Evolutionary conservation across 2,113 vertebrate species (phyloP).

Genomic region (Eptesicus fuscus): DNA sequence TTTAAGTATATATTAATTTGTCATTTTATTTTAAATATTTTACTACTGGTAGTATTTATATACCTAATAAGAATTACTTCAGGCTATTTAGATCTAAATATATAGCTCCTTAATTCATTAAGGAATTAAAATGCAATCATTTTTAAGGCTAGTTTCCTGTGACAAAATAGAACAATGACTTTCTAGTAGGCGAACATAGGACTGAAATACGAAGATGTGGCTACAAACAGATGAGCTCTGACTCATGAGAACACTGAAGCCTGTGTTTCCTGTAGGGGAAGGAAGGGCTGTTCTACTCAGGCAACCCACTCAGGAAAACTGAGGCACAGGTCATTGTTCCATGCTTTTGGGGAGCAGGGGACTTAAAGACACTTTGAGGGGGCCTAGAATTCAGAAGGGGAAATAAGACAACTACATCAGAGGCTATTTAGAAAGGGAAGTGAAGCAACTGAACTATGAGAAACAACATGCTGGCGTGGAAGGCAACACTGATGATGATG

Average conservation of each 20-base stretch:
- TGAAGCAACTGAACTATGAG: background rate
- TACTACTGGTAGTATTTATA: background rate
- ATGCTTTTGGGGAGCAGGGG: background rate
- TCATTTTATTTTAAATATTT: conserved; percentile 9
- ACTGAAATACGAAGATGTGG: background rate
- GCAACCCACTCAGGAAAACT: background rate
- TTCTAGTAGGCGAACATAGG: background rate
- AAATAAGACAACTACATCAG: background rate
- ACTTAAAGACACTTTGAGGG: background rate
- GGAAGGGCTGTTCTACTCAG: background rate
- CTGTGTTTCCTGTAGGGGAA: background rate
- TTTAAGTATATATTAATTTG: background rate
- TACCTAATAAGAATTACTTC: background rate
- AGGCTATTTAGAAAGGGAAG: background rate
- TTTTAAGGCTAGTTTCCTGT: background rate
- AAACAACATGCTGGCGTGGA: background rate
- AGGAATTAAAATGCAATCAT: background rate
- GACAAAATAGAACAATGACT: background rate
- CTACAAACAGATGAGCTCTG: background rate
- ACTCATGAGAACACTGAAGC: background rate
- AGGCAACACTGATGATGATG: background rate
- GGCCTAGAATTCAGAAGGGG: background rate
- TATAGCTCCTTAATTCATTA: background rate
- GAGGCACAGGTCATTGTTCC: background rate
- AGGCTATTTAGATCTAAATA: background rate